Percentiles rank a stretch among this genome's conserved stretches.
Conservation (phyloP, 2,888 invertebrate species). For the Athalia cordata region DNA sequence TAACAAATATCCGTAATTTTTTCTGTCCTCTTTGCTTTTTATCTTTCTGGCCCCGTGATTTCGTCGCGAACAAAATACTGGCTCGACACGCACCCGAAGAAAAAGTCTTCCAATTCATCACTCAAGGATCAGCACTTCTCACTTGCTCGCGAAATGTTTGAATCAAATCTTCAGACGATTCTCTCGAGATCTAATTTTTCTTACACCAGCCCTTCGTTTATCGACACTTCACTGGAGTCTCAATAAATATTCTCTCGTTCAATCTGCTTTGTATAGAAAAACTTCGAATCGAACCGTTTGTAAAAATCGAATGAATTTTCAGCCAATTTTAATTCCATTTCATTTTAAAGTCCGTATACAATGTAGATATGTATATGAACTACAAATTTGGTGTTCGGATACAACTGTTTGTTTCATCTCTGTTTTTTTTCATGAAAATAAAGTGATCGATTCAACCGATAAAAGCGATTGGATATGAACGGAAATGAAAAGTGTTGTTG, state of each 20-base stretch:
- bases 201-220: neutral
- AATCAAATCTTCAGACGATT: constrained; percentile 1
- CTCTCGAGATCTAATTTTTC: neutral
- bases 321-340: neutral
- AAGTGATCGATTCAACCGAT: neutral
- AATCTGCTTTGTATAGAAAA: neutral
- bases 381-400: neutral
- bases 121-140: neutral
- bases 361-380: constrained; percentile 3
- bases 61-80: neutral
- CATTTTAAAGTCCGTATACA: neutral
- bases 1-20: neutral
- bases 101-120: constrained; percentile 20
- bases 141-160: constrained; percentile 9
- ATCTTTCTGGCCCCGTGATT: neutral
- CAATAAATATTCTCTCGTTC: neutral
- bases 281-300: neutral
- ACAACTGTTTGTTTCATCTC: neutral
- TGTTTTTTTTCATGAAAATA: constrained; percentile 1
- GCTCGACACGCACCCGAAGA: neutral
- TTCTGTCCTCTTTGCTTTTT: neutral
- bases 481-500: constrained; percentile 29
- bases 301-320: constrained; percentile 6
- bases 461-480: constrained; percentile 13
- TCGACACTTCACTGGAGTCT: neutral